A percentile compares a stretch with the other conserved stretches of the same genome.
These are phyloP conservation scores for Bucorvus abyssinicus DNA, from an alignment of 2,797 vertebrate genomes.

Conservation along the genomic window DNA sequence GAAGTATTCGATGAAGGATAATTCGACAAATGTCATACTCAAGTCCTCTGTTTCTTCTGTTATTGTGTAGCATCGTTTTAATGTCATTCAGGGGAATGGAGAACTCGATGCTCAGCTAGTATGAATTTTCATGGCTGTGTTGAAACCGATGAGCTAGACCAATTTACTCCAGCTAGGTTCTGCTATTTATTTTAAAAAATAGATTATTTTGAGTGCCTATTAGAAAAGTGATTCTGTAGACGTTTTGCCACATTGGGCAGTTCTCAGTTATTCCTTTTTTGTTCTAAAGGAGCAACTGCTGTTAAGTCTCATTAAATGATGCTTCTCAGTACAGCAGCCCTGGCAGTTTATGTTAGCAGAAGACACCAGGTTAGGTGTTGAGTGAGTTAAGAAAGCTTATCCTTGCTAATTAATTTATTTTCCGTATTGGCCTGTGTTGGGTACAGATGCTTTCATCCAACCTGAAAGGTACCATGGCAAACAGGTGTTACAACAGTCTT, in stretches of 20 bases:
- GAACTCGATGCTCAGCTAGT: background rate
- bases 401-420: conserved; percentile 50
- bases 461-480: conserved; percentile 46
- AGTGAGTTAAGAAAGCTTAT: conserved; percentile 22
- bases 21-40: background rate
- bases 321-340: background rate
- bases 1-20: background rate
- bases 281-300: background rate
- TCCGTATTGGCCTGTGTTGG: conserved; percentile 4
- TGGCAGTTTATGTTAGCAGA: background rate
- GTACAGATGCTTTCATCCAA: conserved; percentile 36
- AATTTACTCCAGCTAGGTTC: background rate
- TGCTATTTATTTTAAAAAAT: background rate
- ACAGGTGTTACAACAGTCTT: conserved; percentile 55
- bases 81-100: background rate
- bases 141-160: background rate
- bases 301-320: background rate
- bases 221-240: background rate
- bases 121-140: background rate
- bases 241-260: background rate
- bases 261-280: background rate
- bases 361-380: background rate
- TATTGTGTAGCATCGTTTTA: background rate
- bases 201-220: background rate
- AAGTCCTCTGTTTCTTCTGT: background rate